Evolutionary conservation across 2,888 invertebrate species (phyloP), one percentile per base, ranked within the genome.

Genomic region (Yponomeuta malinellus): DNA sequence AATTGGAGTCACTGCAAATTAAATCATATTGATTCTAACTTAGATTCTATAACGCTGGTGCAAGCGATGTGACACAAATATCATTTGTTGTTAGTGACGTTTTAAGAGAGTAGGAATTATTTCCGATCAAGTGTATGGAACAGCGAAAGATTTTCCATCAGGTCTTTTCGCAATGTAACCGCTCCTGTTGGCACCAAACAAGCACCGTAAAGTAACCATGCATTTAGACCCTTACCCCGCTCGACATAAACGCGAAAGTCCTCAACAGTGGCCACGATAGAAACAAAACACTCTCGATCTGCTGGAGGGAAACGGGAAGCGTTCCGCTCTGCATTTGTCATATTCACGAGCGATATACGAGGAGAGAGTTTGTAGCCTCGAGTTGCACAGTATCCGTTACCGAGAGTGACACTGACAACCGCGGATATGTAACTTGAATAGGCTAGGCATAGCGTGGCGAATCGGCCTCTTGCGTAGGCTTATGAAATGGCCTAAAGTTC

Each of bases 271-370:
- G 75, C 76, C 78, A 87, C 85, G 87, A 87, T 83, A 78, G 83
- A 81, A 83, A 83, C 82, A 80, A 81, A 83, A 87, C 78, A 75
- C 77, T 76, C 70, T 69, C 33, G 43, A 63, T 59, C 52, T 76
- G 73, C 69, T 73, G 73, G 74, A 82, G 76, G 75, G 78, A 79
- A 84, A 79, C 78, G 88, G 90, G 90, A 91, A 91, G 81, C 87
- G 90, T 90, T 91, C 87, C 90, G 90, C 88, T 89, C 83, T 87
- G 88, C 85, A 86, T 87, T 89, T 83, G 82, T 52, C 67, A 67
- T 71, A 37, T 82, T 68, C 65, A 31, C 68, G 74, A 81, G 85
- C 52, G 52, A 59, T 59, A 12, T 83, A 84, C 86, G 82, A 83
- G 84, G 88, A 88, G 91, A 90, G 89, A 90, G 90, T 85, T 79